Base-by-base conservation (phyloP, 2,113 vertebrate species). In the Ctenomys sociabilis region DNA sequence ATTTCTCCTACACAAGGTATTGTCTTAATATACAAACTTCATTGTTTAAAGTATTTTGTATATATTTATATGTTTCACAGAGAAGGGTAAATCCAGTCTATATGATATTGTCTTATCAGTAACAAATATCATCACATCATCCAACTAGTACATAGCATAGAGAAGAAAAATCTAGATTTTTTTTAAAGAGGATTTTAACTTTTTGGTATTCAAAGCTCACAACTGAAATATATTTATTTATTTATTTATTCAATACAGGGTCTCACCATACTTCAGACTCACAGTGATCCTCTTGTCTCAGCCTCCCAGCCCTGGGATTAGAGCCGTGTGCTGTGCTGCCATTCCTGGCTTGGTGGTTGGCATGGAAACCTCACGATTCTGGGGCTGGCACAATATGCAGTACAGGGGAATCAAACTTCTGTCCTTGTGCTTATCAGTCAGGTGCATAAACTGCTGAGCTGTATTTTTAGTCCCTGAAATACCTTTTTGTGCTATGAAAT, bases 181-280 rank as follows among this genome's bases (percentile, higher is more conserved):
- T 73, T 87, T 91, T 1, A 66, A 68, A 49, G 12, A 66, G 1
- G 0, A 45, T 68, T 90, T 66, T 54, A 68, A 70, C 66, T 85
- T 83, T 88, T 75, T 59, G 95, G 17, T 68, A 21, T 54, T 81
- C 22, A 16, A 75, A 86, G 10, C 89, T 94, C 17, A 94, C n/a
- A 95, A 89, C 12, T 89, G 30, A 95, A 95, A 64, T 93, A 49
- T 19, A 84, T 54, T 49, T 49, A 57, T 57, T 17, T 57, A 17
- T 57, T 57, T 57, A 16, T 57, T 57, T 57, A 19, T 57, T 57
- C 19, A 17, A 16, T 57, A 57, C 4, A 57, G 54, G 54, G 54
- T 57, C 17, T 57, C 16, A 17, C 54, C 19, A 57, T 57, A 17
- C 54, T 57, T 57, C 54, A 57, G 54, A 57, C 16, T 57, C 54